Evolutionary conservation across 1,140 invertebrate species (phyloP), one percentile per base, ranked within the genome.

Genomic region (Leptinotarsa defecta): DNA sequence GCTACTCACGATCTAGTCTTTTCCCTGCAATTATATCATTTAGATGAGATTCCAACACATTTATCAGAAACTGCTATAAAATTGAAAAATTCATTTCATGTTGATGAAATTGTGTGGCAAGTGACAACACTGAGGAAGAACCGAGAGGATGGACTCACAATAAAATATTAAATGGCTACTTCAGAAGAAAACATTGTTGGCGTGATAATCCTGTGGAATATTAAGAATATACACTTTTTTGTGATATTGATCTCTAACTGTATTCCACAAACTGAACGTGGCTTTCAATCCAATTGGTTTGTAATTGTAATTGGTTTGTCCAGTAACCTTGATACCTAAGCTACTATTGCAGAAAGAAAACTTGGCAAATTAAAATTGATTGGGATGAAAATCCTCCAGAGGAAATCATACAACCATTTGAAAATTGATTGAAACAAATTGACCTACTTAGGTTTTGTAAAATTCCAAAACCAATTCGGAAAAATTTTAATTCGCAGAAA

Each of bases 281-380:
- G 15, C n/a, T 52, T 82, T 77, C 62, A 79, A 83, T 71, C 79
- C 79, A 6, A 73, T 83, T 13, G 81, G 80, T 22, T 80, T 77
- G n/a, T n/a, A n/a, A n/a, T n/a, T n/a, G n/a, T n/a, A n/a, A n/a
- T n/a, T n/a, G n/a, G n/a, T n/a, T 3, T 78, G 69, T 27, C 81
- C 80, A 5, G 76, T 68, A 3, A 69, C 71, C 65, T 68, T 83
- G 15, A 19, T 17, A 17, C 79, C 81, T 61, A 79, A 77, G 64
- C 27, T 80, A 6, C 71, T 80, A 61, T 67, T 81, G 62, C 73
- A 82, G 61, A 24, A 78, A 82, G 61, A 24, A 78, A 61, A 48
- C 67, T 5, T 83, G 81, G 68, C 13, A 52, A n/a, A 64, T 19
- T 13, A 71, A 76, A 24, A 57, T 79, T 3, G 68, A 43, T n/a